Evolutionary conservation across 2,113 vertebrate genomes (phyloP), one percentile per base, ranked within the genome.

Genomic region (Todiramphus chloris): DNA sequence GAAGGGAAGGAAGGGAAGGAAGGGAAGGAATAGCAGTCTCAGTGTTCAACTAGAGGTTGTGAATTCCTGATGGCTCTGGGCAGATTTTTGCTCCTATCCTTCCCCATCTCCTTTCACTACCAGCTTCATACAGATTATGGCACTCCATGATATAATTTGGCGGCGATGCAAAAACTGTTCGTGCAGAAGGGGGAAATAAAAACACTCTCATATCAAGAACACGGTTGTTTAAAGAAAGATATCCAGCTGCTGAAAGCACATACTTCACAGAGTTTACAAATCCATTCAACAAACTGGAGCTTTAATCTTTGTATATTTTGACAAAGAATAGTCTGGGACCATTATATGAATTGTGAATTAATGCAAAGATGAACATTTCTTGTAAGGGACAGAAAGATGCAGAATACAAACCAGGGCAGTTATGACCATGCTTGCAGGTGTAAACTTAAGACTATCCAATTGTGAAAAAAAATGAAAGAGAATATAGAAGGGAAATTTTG

Each of bases 251-350:
- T 90, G 86, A 90, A 96, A 94, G 92, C 56, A 63, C 63, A 41
- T 30, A 70, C 64, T 78, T 92, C 89, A 35, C 70, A 16, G 70
- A 68, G 86, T 92, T 95, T 93, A 95, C 79, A 95, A 81, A 83
- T 48, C 72, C 31, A 68, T 90, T 90, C 19, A 73, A 74, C 58
- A 82, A 88, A 91, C 46, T 53, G 39, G 46, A 67, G 69, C 80
- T 92, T 93, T 92, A 90, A 90, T 90, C 85, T 90, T 48, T 74
- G 68, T 78, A 7, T 94, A 89, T 84, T 92, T 90, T 92, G 86
- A 94, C 64, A 83, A 50, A 81, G 82, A 90, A 81, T 41, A 83
- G 80, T 64, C 87, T 84, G 69, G 39, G 56, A 64, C 50, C 28
- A 9, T 39, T 60, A 48, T 7, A 94, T 13, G 70, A 64, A 82